Percentiles rank a stretch among this genome's conserved stretches.
Conservation (phyloP, 2,888 invertebrate genomes). For the Spisula solida region DNA sequence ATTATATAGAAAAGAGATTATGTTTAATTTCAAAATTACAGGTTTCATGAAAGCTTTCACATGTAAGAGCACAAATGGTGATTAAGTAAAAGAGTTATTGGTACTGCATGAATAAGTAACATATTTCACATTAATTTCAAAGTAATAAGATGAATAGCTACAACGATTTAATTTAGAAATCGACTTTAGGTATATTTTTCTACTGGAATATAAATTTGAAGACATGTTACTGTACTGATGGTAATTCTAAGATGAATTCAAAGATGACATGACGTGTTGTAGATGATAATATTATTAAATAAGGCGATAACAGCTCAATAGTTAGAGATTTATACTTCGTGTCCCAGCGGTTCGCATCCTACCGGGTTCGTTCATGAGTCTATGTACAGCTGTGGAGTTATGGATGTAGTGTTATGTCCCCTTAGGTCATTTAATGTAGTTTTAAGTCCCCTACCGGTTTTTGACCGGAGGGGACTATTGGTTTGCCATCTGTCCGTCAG, state of each 20-base stretch:
- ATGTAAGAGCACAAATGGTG: neutral
- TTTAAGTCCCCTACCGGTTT: too few relatives aligned
- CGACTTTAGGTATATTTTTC: neutral
- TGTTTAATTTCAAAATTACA: neutral
- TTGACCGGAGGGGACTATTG: too few relatives aligned
- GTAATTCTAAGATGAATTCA: neutral
- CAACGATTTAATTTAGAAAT: neutral
- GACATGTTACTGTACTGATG: neutral
- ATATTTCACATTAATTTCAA: neutral
- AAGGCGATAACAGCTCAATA: neutral
- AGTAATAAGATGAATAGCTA: neutral
- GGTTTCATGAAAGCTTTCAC: neutral
- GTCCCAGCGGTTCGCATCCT: too few relatives aligned
- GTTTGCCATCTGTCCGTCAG: too few relatives aligned
- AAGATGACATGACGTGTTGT: neutral
- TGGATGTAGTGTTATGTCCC: too few relatives aligned
- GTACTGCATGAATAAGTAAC: neutral
- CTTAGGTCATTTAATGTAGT: too few relatives aligned
- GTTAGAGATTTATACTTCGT: neutral
- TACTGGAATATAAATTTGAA: slow-evolving; percentile 1
- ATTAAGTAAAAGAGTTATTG: neutral
- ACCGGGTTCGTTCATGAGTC: too few relatives aligned
- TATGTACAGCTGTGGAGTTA: too few relatives aligned
- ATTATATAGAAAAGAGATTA: too few relatives aligned
- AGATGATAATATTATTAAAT: neutral